Evolutionary conservation across 2,888 invertebrate genomes (phyloP).

Genomic region (Cryptocheilus praepositus): DNA sequence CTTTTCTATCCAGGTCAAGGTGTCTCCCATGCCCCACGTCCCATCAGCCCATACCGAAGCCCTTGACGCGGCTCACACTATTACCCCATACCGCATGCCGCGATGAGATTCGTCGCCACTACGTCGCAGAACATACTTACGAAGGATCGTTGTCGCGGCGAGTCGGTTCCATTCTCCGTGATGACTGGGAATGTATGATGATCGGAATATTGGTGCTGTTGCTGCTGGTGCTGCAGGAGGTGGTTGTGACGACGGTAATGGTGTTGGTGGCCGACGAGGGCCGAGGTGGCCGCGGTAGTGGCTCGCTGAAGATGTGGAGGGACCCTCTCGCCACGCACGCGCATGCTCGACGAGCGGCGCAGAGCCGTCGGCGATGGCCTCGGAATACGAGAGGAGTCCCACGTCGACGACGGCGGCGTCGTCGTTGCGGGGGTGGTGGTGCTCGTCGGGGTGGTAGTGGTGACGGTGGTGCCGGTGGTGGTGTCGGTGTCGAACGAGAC

Average conservation of each 20-base stretch:
- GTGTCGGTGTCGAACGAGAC: not conserved
- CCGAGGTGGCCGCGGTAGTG: conserved; percentile 55
- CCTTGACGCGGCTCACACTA: not conserved
- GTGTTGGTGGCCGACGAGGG: conserved; percentile 34
- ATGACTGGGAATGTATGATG: conserved; percentile 79
- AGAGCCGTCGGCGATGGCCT: conserved; percentile 75
- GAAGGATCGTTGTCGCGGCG: conserved; percentile 68
- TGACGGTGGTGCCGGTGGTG: conserved; percentile 7
- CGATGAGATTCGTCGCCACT: no score
- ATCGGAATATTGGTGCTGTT: conserved; percentile 67
- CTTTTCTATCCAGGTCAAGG: no score
- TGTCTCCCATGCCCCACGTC: no score
- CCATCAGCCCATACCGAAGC: not conserved
- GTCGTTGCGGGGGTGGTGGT: not conserved
- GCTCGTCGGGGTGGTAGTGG: not conserved
- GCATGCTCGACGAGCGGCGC: conserved; percentile 82
- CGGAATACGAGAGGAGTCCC: conserved; percentile 74
- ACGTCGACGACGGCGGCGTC: conserved; percentile 33
- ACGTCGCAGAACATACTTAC: conserved; percentile 57
- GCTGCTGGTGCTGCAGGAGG: conserved; percentile 49
- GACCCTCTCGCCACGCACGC: conserved; percentile 80
- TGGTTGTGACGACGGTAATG: conserved; percentile 51
- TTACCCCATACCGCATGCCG: no score
- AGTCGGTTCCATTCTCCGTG: conserved; percentile 78
- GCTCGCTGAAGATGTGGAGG: conserved; percentile 50